A percentile compares a stretch with the other conserved stretches of the same genome.
Conservation (phyloP, 2,888 invertebrate species). For the Polydrusus pterygomalis region DNA sequence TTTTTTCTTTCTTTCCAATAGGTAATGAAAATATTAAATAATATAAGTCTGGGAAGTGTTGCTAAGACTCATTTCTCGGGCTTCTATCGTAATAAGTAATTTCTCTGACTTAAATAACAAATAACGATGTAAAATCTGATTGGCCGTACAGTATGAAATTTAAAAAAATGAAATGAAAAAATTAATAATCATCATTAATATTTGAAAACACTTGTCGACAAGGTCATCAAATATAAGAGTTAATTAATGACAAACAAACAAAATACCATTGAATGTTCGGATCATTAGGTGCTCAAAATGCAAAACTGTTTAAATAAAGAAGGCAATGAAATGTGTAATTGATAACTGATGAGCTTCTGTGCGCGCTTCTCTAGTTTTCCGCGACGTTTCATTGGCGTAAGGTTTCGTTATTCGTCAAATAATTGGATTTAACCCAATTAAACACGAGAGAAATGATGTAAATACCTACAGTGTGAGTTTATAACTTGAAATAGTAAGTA, state of each 20-base stretch:
- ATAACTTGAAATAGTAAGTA: too few relatives aligned
- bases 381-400: constrained; percentile 48
- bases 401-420: constrained; percentile 50
- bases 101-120: too few relatives aligned
- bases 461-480: too few relatives aligned
- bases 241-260: constrained; percentile 44
- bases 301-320: constrained; percentile 69
- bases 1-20: too few relatives aligned
- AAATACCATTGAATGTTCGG: constrained; percentile 58
- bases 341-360: constrained; percentile 69
- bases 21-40: too few relatives aligned
- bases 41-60: too few relatives aligned
- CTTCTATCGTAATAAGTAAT: too few relatives aligned
- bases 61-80: too few relatives aligned
- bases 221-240: constrained; percentile 24
- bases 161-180: too few relatives aligned
- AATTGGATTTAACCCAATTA: constrained; percentile 50
- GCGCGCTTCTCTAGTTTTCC: constrained; percentile 50
- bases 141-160: too few relatives aligned
- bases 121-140: too few relatives aligned
- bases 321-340: constrained; percentile 71
- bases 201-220: not conserved
- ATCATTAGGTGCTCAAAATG: constrained; percentile 70
- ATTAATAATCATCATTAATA: not conserved
- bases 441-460: constrained; percentile 34